These are phyloP conservation scores for Typhlichthys eigenmanni DNA, from an alignment of 2,797 vertebrate genomes.

Conservation along the genomic window DNA sequence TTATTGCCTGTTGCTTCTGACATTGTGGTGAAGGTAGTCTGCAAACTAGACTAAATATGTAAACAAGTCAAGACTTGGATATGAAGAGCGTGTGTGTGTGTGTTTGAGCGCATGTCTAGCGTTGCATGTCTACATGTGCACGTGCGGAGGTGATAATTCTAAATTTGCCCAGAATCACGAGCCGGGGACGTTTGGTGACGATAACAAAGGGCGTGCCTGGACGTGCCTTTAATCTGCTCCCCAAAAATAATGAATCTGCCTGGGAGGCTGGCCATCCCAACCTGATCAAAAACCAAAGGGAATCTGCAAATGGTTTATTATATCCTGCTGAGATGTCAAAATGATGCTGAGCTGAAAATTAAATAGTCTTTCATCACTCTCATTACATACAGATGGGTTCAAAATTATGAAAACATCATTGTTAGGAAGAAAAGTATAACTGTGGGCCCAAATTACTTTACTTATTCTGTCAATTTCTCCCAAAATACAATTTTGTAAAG, in stretches of 20 bases:
- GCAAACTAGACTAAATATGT: slow-evolving; percentile 11
- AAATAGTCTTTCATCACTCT: slow-evolving; percentile 64
- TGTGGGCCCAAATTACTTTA: slow-evolving; percentile 8
- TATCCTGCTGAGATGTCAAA: slow-evolving; percentile 72
- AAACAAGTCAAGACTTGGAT: slow-evolving; percentile 14
- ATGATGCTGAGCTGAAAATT: slow-evolving; percentile 75
- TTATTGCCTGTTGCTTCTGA: slow-evolving; percentile 5
- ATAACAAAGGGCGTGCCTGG: slow-evolving; percentile 69
- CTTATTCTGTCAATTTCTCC: not conserved
- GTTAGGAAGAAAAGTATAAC: slow-evolving; percentile 24
- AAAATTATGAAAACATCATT: slow-evolving; percentile 41
- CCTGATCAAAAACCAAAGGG: slow-evolving; percentile 63
- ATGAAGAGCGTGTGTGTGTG: slow-evolving; percentile 23
- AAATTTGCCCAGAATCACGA: slow-evolving; percentile 57
- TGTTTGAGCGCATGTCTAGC: not conserved
- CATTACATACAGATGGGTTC: slow-evolving; percentile 54
- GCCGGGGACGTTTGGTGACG: slow-evolving; percentile 58
- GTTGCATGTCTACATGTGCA: slow-evolving; percentile 37
- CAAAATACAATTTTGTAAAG: not conserved
- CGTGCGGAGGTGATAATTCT: slow-evolving; percentile 76
- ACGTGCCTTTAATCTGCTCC: slow-evolving; percentile 72
- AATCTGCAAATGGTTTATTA: slow-evolving; percentile 76
- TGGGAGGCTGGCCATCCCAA: slow-evolving; percentile 58
- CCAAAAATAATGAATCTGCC: slow-evolving; percentile 60
- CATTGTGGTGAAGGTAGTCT: slow-evolving; percentile 3